These are phyloP conservation scores for Drosophila gaucha DNA, from an alignment of 2,888 invertebrate species.

Conservation along the genomic window DNA sequence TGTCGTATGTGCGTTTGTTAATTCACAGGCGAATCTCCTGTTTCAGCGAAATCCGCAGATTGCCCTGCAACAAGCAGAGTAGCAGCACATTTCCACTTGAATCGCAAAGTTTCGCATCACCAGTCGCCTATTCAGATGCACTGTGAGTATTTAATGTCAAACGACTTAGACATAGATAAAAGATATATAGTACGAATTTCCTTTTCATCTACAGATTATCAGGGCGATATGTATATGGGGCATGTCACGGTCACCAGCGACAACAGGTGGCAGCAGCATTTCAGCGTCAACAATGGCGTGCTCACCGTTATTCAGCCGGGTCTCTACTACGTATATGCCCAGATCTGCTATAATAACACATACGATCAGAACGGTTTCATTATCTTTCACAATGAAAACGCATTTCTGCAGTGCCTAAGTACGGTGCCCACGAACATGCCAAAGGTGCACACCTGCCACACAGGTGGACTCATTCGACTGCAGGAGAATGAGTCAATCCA, in stretches of 20 bases:
- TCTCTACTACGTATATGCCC: conserved; percentile 91
- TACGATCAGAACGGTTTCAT: conserved; percentile 92
- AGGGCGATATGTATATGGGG: conserved; percentile 83
- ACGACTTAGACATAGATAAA: background rate
- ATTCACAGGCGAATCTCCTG: conserved; percentile 80
- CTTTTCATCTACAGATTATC: conserved; percentile 54
- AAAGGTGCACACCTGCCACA: conserved; percentile 91
- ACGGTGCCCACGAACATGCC: conserved; percentile 87
- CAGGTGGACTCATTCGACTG: conserved; percentile 88
- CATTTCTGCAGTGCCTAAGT: conserved; percentile 90
- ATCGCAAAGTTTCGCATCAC: conserved; percentile 71
- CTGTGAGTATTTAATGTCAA: conserved; percentile 48
- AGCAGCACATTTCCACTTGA: conserved; percentile 82
- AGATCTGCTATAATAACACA: conserved; percentile 92
- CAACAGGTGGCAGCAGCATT: conserved; percentile 87
- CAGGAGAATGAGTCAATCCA: conserved; percentile 88
- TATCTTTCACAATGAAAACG: conserved; percentile 88
- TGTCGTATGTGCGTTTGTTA: conserved; percentile 50
- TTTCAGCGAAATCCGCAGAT: conserved; percentile 78
- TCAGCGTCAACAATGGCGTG: conserved; percentile 87
- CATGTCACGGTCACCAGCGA: conserved; percentile 86
- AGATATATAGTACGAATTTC: background rate
- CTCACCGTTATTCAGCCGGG: conserved; percentile 89
- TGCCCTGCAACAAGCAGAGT: conserved; percentile 5
- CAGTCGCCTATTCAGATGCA: conserved; percentile 51